These are phyloP conservation scores for Cantharis rufa DNA, from an alignment of 2,888 invertebrate genomes.

Conservation along the genomic window DNA sequence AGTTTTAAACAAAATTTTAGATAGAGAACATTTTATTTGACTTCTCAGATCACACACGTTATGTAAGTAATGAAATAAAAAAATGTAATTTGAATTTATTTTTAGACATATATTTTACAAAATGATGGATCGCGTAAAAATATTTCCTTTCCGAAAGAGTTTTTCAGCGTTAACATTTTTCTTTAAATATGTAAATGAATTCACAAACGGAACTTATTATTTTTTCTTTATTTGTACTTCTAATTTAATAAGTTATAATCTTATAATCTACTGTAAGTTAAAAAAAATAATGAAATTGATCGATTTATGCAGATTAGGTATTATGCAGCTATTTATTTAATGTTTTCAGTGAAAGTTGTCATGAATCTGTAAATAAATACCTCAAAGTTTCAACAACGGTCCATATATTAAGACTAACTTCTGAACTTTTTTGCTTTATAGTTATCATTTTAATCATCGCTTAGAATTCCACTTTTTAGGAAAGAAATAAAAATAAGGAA, in stretches of 20 bases:
- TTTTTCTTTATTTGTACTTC: background rate
- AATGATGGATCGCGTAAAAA: background rate
- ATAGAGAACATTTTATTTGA: background rate
- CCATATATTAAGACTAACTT: background rate
- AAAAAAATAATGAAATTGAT: background rate
- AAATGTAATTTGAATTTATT: background rate
- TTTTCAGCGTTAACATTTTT: background rate
- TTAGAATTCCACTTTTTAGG: slow-evolving; percentile 10
- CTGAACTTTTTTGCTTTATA: background rate
- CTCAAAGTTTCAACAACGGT: background rate
- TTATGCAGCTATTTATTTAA: background rate
- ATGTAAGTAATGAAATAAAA: background rate
- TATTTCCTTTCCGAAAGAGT: background rate
- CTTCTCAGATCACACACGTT: background rate
- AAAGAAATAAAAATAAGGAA: slow-evolving; percentile 16
- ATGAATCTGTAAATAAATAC: background rate
- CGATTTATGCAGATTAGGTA: background rate
- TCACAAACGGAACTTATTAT: background rate
- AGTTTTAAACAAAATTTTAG: background rate
- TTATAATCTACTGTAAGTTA: background rate
- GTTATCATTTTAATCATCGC: slow-evolving; percentile 6
- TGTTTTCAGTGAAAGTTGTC: background rate
- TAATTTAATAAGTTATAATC: background rate
- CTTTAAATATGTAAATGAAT: background rate
- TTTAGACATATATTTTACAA: background rate